Conservation (phyloP, 2,113 vertebrate genomes). For the Anthoscopus minutus region DNA sequence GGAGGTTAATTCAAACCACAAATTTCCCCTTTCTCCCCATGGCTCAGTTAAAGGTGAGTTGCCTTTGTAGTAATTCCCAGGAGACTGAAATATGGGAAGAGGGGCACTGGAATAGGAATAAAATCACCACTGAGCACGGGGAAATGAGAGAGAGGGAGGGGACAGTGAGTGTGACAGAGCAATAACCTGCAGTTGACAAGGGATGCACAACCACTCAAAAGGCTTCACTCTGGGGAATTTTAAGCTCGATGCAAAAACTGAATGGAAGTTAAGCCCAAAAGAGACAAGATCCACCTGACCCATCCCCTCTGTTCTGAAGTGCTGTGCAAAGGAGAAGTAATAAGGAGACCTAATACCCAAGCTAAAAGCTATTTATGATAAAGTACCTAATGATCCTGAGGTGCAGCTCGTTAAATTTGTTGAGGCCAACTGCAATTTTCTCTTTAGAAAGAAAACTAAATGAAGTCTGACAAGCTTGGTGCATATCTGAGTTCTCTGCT, state of each 20-base stretch:
- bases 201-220: fast-evolving
- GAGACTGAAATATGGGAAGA: not conserved
- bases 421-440: not conserved
- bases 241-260: not conserved
- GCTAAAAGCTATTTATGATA: not conserved
- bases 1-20: not conserved
- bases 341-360: not conserved
- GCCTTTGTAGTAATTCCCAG: not conserved
- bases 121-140: not conserved
- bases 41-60: not conserved
- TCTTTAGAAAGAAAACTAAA: not conserved
- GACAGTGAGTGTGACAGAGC: not conserved
- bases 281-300: not conserved
- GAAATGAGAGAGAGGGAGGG: not conserved
- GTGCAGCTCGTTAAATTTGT: not conserved
- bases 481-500: not conserved
- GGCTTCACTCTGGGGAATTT: not conserved
- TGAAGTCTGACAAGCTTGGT: not conserved
- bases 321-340: not conserved
- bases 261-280: not conserved
- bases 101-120: not conserved
- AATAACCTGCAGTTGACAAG: not conserved
- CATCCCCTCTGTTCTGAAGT: not conserved
- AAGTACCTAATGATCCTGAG: not conserved
- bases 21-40: not conserved